phyloP scores from a whole-genome alignment of 2,888 invertebrate genomes.

The Fragum whitleyi region DNA sequence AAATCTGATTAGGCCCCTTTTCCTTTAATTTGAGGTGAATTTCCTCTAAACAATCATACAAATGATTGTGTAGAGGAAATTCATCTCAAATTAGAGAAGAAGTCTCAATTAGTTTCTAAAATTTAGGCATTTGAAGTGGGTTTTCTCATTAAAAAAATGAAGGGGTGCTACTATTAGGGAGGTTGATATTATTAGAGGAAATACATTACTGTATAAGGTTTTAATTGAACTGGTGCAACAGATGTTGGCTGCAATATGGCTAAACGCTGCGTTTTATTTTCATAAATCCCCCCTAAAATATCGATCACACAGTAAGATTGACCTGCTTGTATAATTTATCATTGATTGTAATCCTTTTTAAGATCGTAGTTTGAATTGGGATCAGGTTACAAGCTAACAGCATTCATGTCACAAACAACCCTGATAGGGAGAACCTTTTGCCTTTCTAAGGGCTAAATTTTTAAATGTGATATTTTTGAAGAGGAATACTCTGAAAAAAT shows the following conservation, averaged over 20 bases:
- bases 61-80: too few species aligned
- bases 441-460: too few species aligned
- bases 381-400: slow-evolving; percentile 49
- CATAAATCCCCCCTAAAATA: slow-evolving; percentile 25
- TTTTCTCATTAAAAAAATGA: too few species aligned
- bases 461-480: too few species aligned
- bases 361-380: slow-evolving; percentile 45
- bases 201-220: too few species aligned
- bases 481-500: background rate
- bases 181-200: too few species aligned
- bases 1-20: too few species aligned
- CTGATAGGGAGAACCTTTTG: slow-evolving; percentile 32
- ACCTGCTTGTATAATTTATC: slow-evolving; percentile 52
- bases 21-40: too few species aligned
- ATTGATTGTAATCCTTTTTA: slow-evolving; percentile 36
- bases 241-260: background rate
- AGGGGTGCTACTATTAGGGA: too few species aligned
- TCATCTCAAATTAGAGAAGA: too few species aligned
- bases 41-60: too few species aligned
- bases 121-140: background rate
- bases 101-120: too few species aligned
- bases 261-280: background rate
- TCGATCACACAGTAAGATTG: slow-evolving; percentile 47
- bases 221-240: background rate
- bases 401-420: slow-evolving; percentile 40